Conservation (phyloP, 2,113 vertebrate genomes). For the Oncorhynchus gorbuscha region DNA sequence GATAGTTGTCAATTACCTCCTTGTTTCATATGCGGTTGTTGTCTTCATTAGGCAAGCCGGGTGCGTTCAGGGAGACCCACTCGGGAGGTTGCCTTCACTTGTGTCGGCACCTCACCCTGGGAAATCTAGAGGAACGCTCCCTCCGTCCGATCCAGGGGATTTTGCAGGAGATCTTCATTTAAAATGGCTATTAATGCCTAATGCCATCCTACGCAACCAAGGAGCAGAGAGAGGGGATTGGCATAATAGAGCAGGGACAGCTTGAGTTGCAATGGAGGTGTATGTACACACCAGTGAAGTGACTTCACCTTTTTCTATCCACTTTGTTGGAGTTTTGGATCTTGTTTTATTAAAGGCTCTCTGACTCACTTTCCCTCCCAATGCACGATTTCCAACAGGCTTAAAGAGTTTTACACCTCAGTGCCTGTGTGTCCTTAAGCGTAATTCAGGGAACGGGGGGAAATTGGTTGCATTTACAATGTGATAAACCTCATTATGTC, state of each 20-base stretch:
- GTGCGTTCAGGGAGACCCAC: conserved; percentile 50
- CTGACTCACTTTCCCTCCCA: conserved; percentile 15
- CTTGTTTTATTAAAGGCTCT: conserved; percentile 30
- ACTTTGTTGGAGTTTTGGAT: conserved; percentile 26
- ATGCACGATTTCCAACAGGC: conserved; percentile 34
- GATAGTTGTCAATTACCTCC: conserved; percentile 59
- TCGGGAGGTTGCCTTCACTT: conserved; percentile 55
- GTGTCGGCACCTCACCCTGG: conserved; percentile 37
- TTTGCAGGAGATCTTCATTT: conserved; percentile 55
- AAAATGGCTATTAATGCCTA: conserved; percentile 32
- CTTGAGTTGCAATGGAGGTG: conserved; percentile 56
- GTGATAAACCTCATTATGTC: conserved; percentile 71
- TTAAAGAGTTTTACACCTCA: conserved; percentile 51
- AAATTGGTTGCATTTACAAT: conserved; percentile 70
- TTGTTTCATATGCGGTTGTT: conserved; percentile 47
- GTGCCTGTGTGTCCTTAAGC: conserved; percentile 41
- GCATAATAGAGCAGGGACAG: conserved; percentile 7
- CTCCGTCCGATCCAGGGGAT: conserved; percentile 41
- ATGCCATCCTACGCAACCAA: conserved; percentile 48
- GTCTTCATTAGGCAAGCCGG: conserved; percentile 62
- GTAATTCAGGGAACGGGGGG: conserved; percentile 57
- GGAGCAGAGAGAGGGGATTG: conserved; percentile 30
- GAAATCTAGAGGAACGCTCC: conserved; percentile 53
- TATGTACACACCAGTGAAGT: conserved; percentile 1
- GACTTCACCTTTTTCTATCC: not conserved